phyloP scores from a whole-genome alignment of 2,888 invertebrate genomes.

The Alcis repandata region DNA sequence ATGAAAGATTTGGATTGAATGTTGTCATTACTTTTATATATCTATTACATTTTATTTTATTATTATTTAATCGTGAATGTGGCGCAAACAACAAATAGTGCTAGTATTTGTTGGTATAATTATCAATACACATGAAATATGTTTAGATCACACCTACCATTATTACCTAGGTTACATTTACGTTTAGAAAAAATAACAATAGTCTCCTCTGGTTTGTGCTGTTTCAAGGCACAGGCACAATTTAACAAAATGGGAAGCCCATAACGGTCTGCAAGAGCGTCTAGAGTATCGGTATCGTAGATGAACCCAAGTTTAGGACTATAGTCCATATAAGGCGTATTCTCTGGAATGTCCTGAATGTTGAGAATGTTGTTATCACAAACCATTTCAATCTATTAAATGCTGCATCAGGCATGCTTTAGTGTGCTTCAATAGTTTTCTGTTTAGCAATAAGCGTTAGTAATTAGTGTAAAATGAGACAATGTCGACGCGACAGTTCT shows the following conservation, averaged over 20 bases:
- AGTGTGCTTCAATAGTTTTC: conserved; percentile 22
- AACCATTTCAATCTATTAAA: conserved; percentile 22
- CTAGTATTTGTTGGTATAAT: conserved; percentile 47
- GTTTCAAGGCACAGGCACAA: conserved; percentile 70
- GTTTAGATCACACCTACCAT: conserved; percentile 17
- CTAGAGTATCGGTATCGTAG: conserved; percentile 66
- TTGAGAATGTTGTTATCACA: conserved; percentile 66
- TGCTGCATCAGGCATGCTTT: conserved; percentile 39
- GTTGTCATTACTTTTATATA: not conserved
- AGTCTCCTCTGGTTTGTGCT: conserved; percentile 57
- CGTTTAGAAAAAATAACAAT: conserved; percentile 69
- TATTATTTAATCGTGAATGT: conserved; percentile 61
- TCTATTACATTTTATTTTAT: not conserved
- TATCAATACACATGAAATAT: conserved; percentile 57
- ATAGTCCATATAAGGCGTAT: conserved; percentile 64
- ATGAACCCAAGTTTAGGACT: conserved; percentile 79
- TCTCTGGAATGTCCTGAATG: conserved; percentile 76
- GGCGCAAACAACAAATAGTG: conserved; percentile 54
- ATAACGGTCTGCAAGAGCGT: conserved; percentile 58
- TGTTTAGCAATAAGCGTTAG: conserved; percentile 67
- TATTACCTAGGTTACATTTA: conserved; percentile 64
- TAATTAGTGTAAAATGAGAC: conserved; percentile 30
- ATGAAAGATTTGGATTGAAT: not conserved
- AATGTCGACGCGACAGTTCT: conserved; percentile 4
- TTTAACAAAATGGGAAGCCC: conserved; percentile 54